These are phyloP conservation scores for Synanthedon tipuliformis DNA, from an alignment of 2,888 invertebrate genomes.

Conservation along the genomic window DNA sequence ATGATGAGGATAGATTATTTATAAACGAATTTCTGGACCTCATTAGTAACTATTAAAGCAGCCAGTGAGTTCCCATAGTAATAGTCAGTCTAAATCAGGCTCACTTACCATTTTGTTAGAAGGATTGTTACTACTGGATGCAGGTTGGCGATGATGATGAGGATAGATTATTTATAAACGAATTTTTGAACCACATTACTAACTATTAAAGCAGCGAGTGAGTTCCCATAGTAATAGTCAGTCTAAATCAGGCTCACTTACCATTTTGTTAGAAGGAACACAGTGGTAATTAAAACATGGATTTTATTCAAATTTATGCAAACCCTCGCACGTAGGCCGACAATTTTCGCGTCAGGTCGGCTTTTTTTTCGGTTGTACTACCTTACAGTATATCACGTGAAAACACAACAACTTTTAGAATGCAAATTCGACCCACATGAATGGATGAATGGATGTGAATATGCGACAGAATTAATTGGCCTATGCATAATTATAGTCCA, in stretches of 20 bases:
- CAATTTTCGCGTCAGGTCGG: background rate
- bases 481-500: no score
- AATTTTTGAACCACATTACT: no score
- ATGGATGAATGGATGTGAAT: background rate
- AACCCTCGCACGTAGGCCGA: slow-evolving; percentile 2
- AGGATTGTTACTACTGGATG: no score
- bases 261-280: background rate
- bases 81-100: background rate
- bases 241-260: background rate
- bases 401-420: background rate
- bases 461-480: background rate
- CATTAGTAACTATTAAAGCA: no score
- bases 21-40: no score
- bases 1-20: no score
- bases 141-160: no score
- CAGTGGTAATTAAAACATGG: slow-evolving; percentile 2
- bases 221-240: no score
- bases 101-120: background rate
- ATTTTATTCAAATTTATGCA: slow-evolving; percentile 10
- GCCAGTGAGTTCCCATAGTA: no score
- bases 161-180: no score
- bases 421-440: background rate
- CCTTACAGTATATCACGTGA: background rate
- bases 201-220: no score
- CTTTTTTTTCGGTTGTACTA: background rate